These are phyloP conservation scores for Alosa alosa DNA, from an alignment of 2,113 vertebrate species.

Conservation along the genomic window DNA sequence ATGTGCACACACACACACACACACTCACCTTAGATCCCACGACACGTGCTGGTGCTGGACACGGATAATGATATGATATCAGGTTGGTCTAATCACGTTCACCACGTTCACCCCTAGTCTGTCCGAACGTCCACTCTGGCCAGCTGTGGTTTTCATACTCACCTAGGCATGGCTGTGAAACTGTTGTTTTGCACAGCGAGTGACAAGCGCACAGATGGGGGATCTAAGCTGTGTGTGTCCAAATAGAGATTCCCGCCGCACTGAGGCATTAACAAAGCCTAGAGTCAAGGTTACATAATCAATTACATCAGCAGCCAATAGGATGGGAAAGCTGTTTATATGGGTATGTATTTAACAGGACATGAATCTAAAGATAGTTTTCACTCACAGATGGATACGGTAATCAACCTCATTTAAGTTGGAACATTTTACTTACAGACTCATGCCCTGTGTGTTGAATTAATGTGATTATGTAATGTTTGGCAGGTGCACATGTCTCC, in stretches of 20 bases:
- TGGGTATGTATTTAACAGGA: not conserved
- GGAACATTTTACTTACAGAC: not conserved
- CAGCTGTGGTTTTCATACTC: not conserved
- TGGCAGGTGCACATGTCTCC: not conserved
- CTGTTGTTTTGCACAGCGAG: not conserved
- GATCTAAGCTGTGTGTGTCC: constrained; percentile 6
- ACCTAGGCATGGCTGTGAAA: not conserved
- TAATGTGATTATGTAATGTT: not conserved
- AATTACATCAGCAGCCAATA: not conserved
- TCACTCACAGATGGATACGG: not conserved
- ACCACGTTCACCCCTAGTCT: not conserved
- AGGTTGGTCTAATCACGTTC: not conserved
- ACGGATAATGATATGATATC: not conserved
- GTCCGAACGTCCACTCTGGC: not conserved
- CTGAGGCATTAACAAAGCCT: not conserved
- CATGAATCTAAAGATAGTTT: not conserved
- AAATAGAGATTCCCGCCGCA: not conserved
- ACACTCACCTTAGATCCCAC: not conserved
- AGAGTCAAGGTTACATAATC: not conserved
- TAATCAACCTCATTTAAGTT: not conserved
- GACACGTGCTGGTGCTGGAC: not conserved
- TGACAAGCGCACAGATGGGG: not conserved
- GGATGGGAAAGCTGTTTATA: not conserved
- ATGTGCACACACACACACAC: not conserved
- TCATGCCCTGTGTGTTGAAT: not conserved